A percentile compares a stretch with the other conserved stretches of the same genome.
Conservation (phyloP, 2,888 invertebrate species). For the Macrosoma leucophasiata region DNA sequence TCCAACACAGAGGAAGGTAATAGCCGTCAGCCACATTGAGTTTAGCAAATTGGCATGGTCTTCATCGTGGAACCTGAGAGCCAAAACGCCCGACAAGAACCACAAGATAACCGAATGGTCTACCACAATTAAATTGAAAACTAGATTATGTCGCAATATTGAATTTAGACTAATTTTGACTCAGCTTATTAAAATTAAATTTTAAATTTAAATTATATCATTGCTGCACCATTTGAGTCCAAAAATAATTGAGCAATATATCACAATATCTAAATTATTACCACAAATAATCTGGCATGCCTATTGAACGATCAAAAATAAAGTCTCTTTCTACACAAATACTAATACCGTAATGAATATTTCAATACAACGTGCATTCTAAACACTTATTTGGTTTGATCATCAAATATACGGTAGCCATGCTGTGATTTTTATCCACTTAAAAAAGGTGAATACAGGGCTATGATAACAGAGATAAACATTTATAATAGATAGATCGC, state of each 20-base stretch:
- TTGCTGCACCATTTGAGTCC: too few relatives aligned
- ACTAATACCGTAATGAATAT: constrained; percentile 50
- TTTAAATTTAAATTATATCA: constrained; percentile 8
- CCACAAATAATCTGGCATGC: constrained; percentile 51
- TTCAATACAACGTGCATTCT: constrained; percentile 71
- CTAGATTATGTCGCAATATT: too few relatives aligned
- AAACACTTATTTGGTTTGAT: constrained; percentile 61
- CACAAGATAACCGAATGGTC: constrained; percentile 61
- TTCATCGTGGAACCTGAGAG: constrained; percentile 95
- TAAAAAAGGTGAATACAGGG: constrained; percentile 45
- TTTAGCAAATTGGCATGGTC: constrained; percentile 99
- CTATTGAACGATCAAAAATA: constrained; percentile 50
- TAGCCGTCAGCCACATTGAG: constrained; percentile 99
- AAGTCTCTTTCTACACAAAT: constrained; percentile 55
- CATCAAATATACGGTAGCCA: constrained; percentile 65
- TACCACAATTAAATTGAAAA: constrained; percentile 8
- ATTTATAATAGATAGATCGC: constrained; percentile 38
- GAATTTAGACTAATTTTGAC: constrained; percentile 2
- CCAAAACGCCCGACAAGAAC: constrained; percentile 74
- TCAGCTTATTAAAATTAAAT: constrained; percentile 10
- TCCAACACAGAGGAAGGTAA: constrained; percentile 99
- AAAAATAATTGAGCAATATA: too few relatives aligned
- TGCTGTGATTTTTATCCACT: constrained; percentile 46
- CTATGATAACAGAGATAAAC: constrained; percentile 52
- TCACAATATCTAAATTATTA: constrained; percentile 14